Evolutionary conservation across 2,797 vertebrate species (phyloP), one percentile per base, ranked within the genome.

Genomic region (Cyclopterus lumpus): DNA sequence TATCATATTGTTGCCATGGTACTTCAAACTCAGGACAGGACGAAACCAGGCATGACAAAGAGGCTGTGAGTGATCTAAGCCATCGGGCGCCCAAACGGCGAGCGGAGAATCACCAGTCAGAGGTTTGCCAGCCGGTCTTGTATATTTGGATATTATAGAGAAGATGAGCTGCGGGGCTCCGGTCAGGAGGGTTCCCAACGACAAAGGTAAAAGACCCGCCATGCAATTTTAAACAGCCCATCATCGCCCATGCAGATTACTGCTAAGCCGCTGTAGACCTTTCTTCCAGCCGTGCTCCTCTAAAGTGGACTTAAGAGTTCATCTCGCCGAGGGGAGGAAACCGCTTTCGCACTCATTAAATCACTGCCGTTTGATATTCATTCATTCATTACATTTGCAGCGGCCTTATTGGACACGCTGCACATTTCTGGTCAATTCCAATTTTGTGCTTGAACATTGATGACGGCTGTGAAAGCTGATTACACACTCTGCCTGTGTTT

Each of bases 1-100:
- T 91, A 90, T 85, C 88, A 93, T 91, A 91, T 85, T 88, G 92
- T 93, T 92, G 88, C 90, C 88, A 92, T 93, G 88, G 80, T 7
- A 28, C 36, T 79, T 73, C 86, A 92, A 93, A 89, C 89, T 87
- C 77, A 67, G 75, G 68, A 68, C 67, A 51, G 67, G 68, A 62
- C 58, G 32, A 59, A 82, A 74, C 68, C 78, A 49, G 26, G 55
- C 78, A 69, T 79, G 67, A 73, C 67, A 73, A 48, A 67, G 59
- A 71, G 79, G 85, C 71, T 73, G 67, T 73, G 76, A 74, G 67
- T 20, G 69, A 67, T 76, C 22, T 18, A 44, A 20, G 36, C 75
- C 32, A 42, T 0, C 18, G 53, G 60, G 70, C 12, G 48, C 5
- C 60, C 15, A 26, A 20, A 1, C 2, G 48, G 26, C 6, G 22